A percentile compares a stretch with the other conserved stretches of the same genome.
These are phyloP conservation scores for Romanomermis culicivorax DNA, from an alignment of 2,888 invertebrate species.

Conservation along the genomic window DNA sequence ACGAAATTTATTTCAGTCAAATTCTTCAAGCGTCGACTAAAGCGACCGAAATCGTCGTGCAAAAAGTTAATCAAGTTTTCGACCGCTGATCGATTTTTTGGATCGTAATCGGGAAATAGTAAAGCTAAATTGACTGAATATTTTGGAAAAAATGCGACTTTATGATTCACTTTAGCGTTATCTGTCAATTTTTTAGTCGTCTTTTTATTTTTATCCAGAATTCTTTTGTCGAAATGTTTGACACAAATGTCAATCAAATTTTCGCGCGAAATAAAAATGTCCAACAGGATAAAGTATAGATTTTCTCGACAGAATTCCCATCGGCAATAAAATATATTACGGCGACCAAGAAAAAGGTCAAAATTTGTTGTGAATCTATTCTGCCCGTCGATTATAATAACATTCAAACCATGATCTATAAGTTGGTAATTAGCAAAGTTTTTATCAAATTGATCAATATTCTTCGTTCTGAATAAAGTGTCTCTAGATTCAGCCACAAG, in stretches of 20 bases:
- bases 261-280: not conserved
- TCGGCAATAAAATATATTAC: no score
- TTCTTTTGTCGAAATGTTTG: not conserved
- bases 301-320: no score
- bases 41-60: not conserved
- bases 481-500: no score
- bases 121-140: not conserved
- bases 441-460: no score
- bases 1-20: not conserved
- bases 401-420: no score
- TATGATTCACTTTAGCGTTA: not conserved
- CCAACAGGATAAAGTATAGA: not conserved
- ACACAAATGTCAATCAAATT: not conserved
- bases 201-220: not conserved
- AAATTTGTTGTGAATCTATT: no score
- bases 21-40: not conserved
- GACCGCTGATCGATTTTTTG: not conserved
- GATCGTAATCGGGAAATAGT: not conserved
- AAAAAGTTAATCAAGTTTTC: not conserved
- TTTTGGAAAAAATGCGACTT: not conserved
- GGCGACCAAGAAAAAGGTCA: no score
- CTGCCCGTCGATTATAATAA: no score
- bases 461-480: no score
- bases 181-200: not conserved
- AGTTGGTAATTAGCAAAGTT: no score